phyloP scores from a whole-genome alignment of 2,113 vertebrate genomes.

The Xenotilapia flavipinnis region DNA sequence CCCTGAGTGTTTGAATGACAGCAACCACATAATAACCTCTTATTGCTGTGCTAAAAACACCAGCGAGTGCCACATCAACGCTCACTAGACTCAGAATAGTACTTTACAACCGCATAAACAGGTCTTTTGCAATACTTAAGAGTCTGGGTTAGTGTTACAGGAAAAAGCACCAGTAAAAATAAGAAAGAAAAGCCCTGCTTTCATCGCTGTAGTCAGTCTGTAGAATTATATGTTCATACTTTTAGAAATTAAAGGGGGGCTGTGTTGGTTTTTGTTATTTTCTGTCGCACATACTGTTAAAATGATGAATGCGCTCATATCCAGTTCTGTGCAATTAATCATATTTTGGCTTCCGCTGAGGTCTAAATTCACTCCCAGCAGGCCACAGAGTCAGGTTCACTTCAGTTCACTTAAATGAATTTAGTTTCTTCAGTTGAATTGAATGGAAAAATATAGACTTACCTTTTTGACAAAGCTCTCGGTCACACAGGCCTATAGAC shows the following conservation, averaged over 20 bases:
- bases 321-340: background rate
- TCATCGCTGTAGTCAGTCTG: background rate
- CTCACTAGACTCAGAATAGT: slow-evolving; percentile 36
- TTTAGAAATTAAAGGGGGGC: background rate
- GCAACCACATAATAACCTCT: slow-evolving; percentile 52
- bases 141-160: background rate
- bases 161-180: background rate
- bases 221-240: background rate
- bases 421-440: background rate
- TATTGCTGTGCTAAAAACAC: slow-evolving; percentile 16
- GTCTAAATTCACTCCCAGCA: background rate
- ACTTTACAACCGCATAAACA: slow-evolving; percentile 29
- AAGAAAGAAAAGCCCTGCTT: background rate
- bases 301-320: background rate
- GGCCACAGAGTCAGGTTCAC: background rate
- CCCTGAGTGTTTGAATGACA: slow-evolving; percentile 20
- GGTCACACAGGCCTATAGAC: background rate
- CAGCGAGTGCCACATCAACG: slow-evolving; percentile 40
- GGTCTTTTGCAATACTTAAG: background rate
- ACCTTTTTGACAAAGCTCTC: background rate
- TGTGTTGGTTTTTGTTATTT: background rate
- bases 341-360: background rate
- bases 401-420: background rate
- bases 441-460: background rate
- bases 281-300: background rate